Evolutionary conservation across 2,797 vertebrate genomes (phyloP), one percentile per base, ranked within the genome.

Genomic region (Gallinago stenura): DNA sequence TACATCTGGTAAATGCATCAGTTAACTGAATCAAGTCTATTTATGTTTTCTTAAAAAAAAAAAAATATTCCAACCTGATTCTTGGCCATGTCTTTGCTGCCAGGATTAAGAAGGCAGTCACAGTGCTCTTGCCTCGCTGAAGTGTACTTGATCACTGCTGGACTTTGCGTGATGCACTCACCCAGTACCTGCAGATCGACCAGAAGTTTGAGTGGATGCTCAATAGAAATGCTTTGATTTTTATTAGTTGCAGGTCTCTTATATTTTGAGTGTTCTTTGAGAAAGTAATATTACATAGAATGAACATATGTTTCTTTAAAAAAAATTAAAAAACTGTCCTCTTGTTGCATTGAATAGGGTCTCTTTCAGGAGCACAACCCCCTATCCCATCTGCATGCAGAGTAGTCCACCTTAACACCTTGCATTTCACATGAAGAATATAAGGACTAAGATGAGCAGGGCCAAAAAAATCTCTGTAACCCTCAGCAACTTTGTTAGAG

Each of bases 1-100:
- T 91, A 60, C 89, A 87, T 37, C 68, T 86, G 79, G 66, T 72
- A 71, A 93, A 89, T 91, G 79, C 95, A 97, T 81, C 95, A 96
- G 68, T 53, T 85, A 92, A 68, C 66, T 72, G 61, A 89, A 84
- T 60, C 33, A 58, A 61, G 58, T 18, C 84, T 93, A 37, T 50
- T 83, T 89, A 51, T 61, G 37, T 76, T 95, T 65, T 50, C 15
- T 85, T 10, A 14, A 75, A 79, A 77, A 75, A 76, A 35, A 66
- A 25, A 56, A 13, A 19, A 15, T 64, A 64, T 41, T 77, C 69
- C 75, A 84, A 15, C 39, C 45, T 77, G 79, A 18, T 88, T 70
- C 68, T 87, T 90, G 77, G 87, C 70, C 19, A 12, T 12, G 66
- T 33, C 54, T 73, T 83, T 58, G 33, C 92, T 96, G 81, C 65